Percentiles rank a stretch among this genome's conserved stretches.
These are phyloP conservation scores for Neofelis nebulosa DNA, from an alignment of 2,113 vertebrate species.

Conservation along the genomic window DNA sequence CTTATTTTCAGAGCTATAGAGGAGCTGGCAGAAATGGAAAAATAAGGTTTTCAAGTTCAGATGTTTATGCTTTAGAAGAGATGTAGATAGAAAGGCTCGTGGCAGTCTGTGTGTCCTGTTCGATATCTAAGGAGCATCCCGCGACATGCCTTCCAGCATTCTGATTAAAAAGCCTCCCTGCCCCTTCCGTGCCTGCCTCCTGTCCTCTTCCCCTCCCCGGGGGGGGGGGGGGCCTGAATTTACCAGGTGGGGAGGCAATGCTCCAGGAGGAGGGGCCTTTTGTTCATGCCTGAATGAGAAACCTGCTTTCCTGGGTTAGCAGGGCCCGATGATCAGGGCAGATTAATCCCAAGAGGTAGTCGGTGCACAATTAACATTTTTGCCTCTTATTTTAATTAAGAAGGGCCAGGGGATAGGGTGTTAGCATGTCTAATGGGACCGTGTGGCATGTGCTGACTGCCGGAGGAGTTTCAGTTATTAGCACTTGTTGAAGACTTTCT, in stretches of 20 bases:
- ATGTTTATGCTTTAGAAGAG: slow-evolving; percentile 62
- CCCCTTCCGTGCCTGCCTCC: background rate
- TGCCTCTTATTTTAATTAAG: slow-evolving; percentile 82
- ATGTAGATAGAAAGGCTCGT: slow-evolving; percentile 25
- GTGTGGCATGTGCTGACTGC: slow-evolving; percentile 66
- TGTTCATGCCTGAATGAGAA: slow-evolving; percentile 16
- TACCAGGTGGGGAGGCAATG: background rate
- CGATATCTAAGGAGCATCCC: slow-evolving; percentile 59
- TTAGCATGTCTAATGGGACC: slow-evolving; percentile 72
- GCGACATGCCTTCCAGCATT: slow-evolving; percentile 56
- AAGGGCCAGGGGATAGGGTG: slow-evolving; percentile 60
- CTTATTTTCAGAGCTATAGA: slow-evolving; percentile 62
- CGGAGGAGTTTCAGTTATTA: slow-evolving; percentile 68
- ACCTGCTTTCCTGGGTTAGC: slow-evolving; percentile 14
- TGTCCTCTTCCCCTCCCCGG: background rate
- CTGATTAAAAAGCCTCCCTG: slow-evolving; percentile 64
- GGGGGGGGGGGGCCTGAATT: background rate
- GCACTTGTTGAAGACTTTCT: slow-evolving; percentile 82
- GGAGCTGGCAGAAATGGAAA: slow-evolving; percentile 68
- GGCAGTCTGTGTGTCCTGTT: slow-evolving; percentile 54
- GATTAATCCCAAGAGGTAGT: slow-evolving; percentile 73
- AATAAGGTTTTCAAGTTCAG: slow-evolving; percentile 72
- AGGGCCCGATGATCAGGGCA: slow-evolving; percentile 56
- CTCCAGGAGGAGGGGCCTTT: background rate
- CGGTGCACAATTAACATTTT: slow-evolving; percentile 75